Evolutionary conservation across 2,888 invertebrate species (phyloP), one percentile per base, ranked within the genome.

Genomic region (Melanchra persicariae): DNA sequence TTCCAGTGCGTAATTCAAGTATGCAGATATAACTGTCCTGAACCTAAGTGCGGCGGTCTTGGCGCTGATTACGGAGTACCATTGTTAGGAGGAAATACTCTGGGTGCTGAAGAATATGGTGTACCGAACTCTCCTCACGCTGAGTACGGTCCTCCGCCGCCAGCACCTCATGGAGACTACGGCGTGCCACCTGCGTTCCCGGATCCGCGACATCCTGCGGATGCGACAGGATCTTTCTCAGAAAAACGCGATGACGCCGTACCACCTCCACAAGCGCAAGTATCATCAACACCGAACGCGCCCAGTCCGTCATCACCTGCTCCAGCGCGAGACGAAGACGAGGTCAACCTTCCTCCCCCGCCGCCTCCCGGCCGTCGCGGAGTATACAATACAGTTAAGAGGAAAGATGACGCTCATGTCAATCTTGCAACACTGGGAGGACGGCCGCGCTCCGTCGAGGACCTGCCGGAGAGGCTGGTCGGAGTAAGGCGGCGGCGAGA

Each of bases 1-100:
- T 99, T 99, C 98, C 99, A 99, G 93, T 99, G 99, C 91, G 98
- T 99, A 55, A 99, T 99, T 85, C 99, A 99, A 96, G 99, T 99
- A 6, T 99, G 99, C 89, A 97, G 99, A 85, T 98, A 98, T 93
- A 98, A 99, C 91, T 99, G 99, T 86, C 99, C 99, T 2, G 98
- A 99, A 90, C 98, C 98, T 4, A 98, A 98, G 93, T 99, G 99
- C 91, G 98, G 99, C 91, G 98, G 97, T 77, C 95, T 97, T 43
- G 96, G 97, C 49, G 96, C 96, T 57, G 97, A 97, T 86, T 97
- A 97, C 82, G 97, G 97, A 70, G 96, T 97, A 60, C 97, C 97
- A 52, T 94, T 97, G 34, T 90, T 97, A 58, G 96, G 97, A 72
- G 97, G 97, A 58, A 97, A 97, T 81, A 96, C 97, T 55, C 93